Percentiles rank a stretch among this genome's conserved stretches.
These are phyloP conservation scores for Poeciliopsis retropinna DNA, from an alignment of 2,113 vertebrate species.

Conservation along the genomic window DNA sequence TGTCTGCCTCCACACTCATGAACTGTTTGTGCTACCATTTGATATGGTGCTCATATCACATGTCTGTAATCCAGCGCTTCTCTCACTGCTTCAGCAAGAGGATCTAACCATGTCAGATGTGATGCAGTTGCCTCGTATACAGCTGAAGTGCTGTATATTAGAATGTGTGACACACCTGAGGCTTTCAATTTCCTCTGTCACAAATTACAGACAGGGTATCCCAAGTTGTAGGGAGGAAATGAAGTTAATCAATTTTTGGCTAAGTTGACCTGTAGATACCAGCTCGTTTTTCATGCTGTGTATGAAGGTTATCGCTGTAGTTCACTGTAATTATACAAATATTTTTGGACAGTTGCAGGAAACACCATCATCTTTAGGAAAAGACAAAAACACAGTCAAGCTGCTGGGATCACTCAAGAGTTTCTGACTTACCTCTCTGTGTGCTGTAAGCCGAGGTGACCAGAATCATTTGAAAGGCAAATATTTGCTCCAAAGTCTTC, in stretches of 20 bases:
- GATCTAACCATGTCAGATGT: background rate
- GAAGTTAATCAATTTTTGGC: slow-evolving; percentile 67
- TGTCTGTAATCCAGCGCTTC: slow-evolving; percentile 14
- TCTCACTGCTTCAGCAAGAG: slow-evolving; percentile 7
- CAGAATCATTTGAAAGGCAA: slow-evolving; percentile 78
- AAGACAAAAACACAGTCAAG: slow-evolving; percentile 1
- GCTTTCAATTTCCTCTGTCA: slow-evolving; percentile 15
- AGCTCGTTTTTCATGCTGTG: slow-evolving; percentile 42
- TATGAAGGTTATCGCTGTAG: slow-evolving; percentile 42
- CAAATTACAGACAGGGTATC: slow-evolving; percentile 19
- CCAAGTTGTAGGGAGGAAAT: slow-evolving; percentile 49
- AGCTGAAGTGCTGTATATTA: background rate
- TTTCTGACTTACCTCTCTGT: slow-evolving; percentile 86
- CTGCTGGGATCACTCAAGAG: background rate
- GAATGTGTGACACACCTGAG: background rate
- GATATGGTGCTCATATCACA: slow-evolving; percentile 24
- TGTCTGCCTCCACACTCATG: slow-evolving; percentile 7
- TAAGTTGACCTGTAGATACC: slow-evolving; percentile 51
- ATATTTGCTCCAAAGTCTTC: slow-evolving; percentile 82
- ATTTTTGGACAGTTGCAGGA: background rate
- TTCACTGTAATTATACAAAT: slow-evolving; percentile 4
- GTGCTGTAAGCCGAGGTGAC: slow-evolving; percentile 79
- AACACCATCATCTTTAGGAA: background rate
- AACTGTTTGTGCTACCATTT: slow-evolving; percentile 9
- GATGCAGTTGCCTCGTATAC: background rate